Conservation (phyloP, 2,888 invertebrate genomes). For the Dolichopus griseipennis region DNA sequence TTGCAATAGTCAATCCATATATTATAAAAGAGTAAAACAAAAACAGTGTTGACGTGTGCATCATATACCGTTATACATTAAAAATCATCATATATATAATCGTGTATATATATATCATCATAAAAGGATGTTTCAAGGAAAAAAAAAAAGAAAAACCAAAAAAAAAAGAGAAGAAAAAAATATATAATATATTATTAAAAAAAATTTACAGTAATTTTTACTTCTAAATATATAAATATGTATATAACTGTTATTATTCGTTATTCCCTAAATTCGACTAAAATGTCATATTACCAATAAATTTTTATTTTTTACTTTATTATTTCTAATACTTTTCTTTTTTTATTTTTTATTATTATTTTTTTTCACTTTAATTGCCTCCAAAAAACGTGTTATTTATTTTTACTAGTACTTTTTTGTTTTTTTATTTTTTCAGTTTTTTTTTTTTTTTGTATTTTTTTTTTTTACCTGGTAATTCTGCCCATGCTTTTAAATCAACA, state of each 20-base stretch:
- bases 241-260: neutral
- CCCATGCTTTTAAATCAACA: conserved; percentile 71
- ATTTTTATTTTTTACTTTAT: neutral
- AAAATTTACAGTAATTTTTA: neutral
- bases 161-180: conserved; percentile 5
- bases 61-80: no score
- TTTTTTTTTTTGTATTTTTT: neutral
- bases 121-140: neutral
- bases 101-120: neutral
- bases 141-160: neutral
- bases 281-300: conserved; percentile 2
- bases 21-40: no score
- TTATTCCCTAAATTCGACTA: neutral
- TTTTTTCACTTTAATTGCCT: neutral
- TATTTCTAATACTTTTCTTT: neutral
- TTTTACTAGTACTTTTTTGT: neutral
- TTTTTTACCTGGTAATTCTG: conserved; percentile 65
- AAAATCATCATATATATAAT: no score
- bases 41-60: no score
- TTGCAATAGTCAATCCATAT: no score
- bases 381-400: neutral
- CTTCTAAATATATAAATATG: neutral
- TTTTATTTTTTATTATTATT: no score
- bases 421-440: conserved; percentile 47
- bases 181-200: neutral